Percentiles rank a stretch among this genome's conserved stretches.
Conservation (phyloP, 2,113 vertebrate species). For the Egretta garzetta region DNA sequence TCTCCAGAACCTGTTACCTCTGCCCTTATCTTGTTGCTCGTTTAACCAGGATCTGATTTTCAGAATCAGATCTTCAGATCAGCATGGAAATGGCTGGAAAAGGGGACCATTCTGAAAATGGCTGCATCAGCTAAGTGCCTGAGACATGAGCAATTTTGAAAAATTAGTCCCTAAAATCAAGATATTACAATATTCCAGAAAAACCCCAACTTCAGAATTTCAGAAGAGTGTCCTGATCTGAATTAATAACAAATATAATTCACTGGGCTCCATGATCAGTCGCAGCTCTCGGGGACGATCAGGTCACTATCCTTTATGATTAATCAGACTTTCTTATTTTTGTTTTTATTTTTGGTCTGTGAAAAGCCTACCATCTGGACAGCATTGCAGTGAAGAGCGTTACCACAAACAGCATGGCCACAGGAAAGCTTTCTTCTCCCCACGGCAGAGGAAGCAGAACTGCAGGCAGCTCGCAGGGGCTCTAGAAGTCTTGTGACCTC, state of each 20-base stretch:
- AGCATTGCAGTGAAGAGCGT: neutral
- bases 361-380: neutral
- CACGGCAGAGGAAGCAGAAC: neutral
- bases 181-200: neutral
- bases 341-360: neutral
- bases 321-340: neutral
- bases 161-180: neutral
- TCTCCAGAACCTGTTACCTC: neutral
- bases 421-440: neutral
- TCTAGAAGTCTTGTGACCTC: neutral
- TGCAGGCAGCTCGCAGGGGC: neutral
- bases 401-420: neutral
- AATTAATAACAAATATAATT: neutral
- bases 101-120: neutral
- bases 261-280: neutral
- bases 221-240: neutral
- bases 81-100: neutral
- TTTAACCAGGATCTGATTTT: neutral
- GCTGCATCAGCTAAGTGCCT: neutral
- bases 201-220: neutral
- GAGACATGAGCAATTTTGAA: neutral
- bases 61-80: neutral
- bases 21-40: fast-evolving
- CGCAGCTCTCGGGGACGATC: fast-evolving
- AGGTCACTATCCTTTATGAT: neutral